Base-by-base conservation (phyloP, 2,888 invertebrate species). In the Erebia epiphron region DNA sequence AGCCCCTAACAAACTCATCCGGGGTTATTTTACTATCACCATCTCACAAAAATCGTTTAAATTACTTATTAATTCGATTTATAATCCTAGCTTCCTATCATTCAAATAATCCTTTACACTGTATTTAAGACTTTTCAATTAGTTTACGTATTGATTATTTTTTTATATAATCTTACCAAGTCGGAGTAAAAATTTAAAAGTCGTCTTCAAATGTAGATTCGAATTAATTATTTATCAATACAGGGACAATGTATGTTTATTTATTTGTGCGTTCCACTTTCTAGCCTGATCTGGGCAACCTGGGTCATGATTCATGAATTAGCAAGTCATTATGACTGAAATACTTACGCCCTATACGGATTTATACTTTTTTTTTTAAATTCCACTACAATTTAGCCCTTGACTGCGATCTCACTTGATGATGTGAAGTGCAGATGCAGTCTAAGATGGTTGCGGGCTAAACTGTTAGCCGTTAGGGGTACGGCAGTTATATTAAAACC, bases 261-360 rank as follows among this genome's bases (percentile, higher is more conserved):
- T 60, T 60, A 60, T 60, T 10, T 60, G 60, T 35, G 5, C 16
- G 60, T 60, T 16, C 60, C 60, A 60, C 60, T 60, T 60, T 60
- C 60, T 60, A n/a, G 16, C 16, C 10, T 54, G 10, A 54, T 10
- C n/a, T 41, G 11, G 16, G 8, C 0, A 60, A 41, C 43, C 41
- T 8, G 16, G 3, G 60, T 60, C 16, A 16, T 10, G n/a, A 41
- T 41, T 60, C 16, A 16, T 10, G n/a, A 41, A 41, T 60, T 16
- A 41, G 4, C 16, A 41, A n/a, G 14, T 35, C 26, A 21, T 21
- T 21, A 56, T 1, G 9, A 26, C 21, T 26, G 26, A 57, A 26
- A 26, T 11, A 26, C 21, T 18, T 35, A 57, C 26, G 13, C 14
- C 5, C 14, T 49, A 49, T 4, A 14, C 13, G 49, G 13, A 49